These are phyloP conservation scores for Trachemys scripta DNA, from an alignment of 2,113 vertebrate genomes.

Conservation along the genomic window DNA sequence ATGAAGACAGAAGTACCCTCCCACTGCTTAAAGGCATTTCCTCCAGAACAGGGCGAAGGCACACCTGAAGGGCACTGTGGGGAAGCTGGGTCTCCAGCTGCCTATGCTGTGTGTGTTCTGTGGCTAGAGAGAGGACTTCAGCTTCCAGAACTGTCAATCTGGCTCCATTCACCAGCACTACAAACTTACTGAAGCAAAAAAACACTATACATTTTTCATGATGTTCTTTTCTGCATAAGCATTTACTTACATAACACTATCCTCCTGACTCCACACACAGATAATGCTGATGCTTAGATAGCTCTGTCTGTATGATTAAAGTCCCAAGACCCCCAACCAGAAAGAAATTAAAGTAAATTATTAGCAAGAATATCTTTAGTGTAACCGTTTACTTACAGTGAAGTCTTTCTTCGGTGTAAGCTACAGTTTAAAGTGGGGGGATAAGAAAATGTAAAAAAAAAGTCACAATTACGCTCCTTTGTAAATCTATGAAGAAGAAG, in stretches of 20 bases:
- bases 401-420: neutral
- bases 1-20: neutral
- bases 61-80: neutral
- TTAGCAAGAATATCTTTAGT: neutral
- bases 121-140: neutral
- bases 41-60: neutral
- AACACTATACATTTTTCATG: neutral
- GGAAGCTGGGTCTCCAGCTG: neutral
- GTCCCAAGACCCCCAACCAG: neutral
- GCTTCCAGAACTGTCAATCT: neutral
- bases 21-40: neutral
- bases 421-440: neutral
- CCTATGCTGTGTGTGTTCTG: fast-evolving
- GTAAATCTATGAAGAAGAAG: neutral
- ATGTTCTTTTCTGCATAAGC: neutral
- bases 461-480: neutral
- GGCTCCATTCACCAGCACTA: neutral
- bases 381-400: neutral
- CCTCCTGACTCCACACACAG: neutral
- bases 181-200: neutral
- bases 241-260: neutral
- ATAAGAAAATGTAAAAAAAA: neutral
- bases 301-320: neutral
- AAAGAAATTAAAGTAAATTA: neutral
- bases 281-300: neutral